Conservation (phyloP, 2,888 invertebrate species). For the Mythimna impura region DNA sequence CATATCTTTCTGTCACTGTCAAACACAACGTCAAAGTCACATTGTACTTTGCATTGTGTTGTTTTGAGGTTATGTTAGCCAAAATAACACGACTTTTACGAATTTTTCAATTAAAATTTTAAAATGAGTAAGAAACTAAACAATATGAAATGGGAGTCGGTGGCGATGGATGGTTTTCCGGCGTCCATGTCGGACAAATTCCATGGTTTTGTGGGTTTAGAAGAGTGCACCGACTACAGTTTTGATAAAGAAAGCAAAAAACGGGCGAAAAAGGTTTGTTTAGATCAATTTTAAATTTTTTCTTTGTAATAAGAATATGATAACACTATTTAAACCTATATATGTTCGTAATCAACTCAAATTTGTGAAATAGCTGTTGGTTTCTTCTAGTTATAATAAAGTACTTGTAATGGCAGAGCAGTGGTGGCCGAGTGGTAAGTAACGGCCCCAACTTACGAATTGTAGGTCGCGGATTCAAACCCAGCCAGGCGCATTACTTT, state of each 20-base stretch:
- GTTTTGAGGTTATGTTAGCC: constrained; percentile 56
- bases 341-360: not conserved
- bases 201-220: constrained; percentile 94
- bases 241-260: constrained; percentile 83
- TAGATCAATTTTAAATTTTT: constrained; percentile 4
- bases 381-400: not conserved
- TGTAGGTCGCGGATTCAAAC: too few relatives aligned
- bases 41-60: constrained; percentile 36
- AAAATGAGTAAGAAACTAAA: constrained; percentile 84
- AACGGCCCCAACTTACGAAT: too few relatives aligned
- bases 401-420: too few relatives aligned
- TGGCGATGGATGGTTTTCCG: constrained; percentile 91
- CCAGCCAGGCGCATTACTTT: too few relatives aligned
- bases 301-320: not conserved
- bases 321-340: too few relatives aligned
- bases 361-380: not conserved
- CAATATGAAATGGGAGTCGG: constrained; percentile 91
- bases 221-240: constrained; percentile 94
- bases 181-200: constrained; percentile 82
- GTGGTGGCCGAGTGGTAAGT: too few relatives aligned
- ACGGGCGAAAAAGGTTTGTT: constrained; percentile 79
- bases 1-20: not conserved
- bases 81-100: constrained; percentile 45
- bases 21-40: constrained; percentile 59
- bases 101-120: constrained; percentile 15